phyloP scores from a whole-genome alignment of 92 coral and sea anemone species.

The Metridium senile region DNA sequence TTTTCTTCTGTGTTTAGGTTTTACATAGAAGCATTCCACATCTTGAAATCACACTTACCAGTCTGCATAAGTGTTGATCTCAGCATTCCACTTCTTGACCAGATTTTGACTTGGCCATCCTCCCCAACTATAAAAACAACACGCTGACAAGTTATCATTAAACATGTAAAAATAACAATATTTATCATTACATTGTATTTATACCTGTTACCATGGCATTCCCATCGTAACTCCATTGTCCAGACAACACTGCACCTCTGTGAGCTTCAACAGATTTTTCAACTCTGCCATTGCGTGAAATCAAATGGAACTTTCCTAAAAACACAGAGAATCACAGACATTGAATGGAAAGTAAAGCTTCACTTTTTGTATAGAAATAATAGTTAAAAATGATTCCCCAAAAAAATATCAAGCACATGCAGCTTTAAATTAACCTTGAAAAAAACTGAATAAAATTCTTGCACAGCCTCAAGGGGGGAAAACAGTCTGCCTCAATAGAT shows the following conservation, averaged over 20 bases:
- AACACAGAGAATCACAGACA: not conserved
- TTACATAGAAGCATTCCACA: too few species aligned
- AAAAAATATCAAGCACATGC: too few species aligned
- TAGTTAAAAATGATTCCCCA: too few species aligned
- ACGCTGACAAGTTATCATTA: not conserved
- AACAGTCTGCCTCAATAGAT: too few species aligned
- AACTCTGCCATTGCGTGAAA: constrained; percentile 92
- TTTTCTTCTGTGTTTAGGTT: too few species aligned
- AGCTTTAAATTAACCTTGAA: too few species aligned
- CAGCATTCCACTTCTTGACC: constrained; percentile 99
- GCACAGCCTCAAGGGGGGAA: too few species aligned
- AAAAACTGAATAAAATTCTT: too few species aligned
- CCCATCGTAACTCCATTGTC: constrained; percentile 98
- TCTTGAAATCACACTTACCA: too few species aligned
- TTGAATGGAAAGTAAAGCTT: too few species aligned
- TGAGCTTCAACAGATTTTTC: constrained; percentile 99
- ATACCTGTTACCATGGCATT: constrained; percentile 99
- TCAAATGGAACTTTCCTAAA: constrained; percentile 89
- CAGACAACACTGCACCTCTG: constrained; percentile 95
- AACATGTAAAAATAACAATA: not conserved
- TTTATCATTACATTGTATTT: too few species aligned
- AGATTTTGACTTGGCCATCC: constrained; percentile 97
- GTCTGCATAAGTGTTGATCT: constrained; percentile 94
- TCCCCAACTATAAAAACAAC: constrained; percentile 77
- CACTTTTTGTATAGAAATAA: too few species aligned